Evolutionary conservation across 2,797 vertebrate genomes (phyloP).

Genomic region (Acipenser transmontanus): DNA sequence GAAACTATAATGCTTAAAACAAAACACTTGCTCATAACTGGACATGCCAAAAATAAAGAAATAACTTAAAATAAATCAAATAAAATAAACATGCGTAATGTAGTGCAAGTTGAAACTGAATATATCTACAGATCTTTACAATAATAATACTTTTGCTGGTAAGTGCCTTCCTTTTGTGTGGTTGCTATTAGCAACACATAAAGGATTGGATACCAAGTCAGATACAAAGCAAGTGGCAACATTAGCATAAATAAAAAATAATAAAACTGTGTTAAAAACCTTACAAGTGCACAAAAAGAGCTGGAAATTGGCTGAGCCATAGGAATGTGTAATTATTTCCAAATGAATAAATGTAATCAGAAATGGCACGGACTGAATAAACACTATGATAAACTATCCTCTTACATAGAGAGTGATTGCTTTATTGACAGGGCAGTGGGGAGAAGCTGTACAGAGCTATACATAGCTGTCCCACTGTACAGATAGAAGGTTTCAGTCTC

Average conservation of each 20-base stretch:
- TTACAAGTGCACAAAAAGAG: no score
- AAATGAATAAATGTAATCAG: background rate
- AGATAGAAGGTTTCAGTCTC: background rate
- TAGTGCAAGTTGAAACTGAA: no score
- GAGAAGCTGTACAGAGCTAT: background rate
- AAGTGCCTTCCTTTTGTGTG: slow-evolving; percentile 4
- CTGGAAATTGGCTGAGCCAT: no score
- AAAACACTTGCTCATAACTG: no score
- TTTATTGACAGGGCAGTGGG: slow-evolving; percentile 6
- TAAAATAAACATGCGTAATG: no score
- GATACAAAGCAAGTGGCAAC: background rate
- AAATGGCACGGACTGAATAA: background rate
- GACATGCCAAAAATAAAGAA: no score
- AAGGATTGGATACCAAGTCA: background rate
- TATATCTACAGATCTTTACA: no score
- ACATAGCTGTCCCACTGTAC: slow-evolving; percentile 8
- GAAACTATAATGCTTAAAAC: no score
- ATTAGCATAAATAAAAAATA: slow-evolving; percentile 13
- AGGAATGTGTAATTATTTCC: slow-evolving; percentile 4
- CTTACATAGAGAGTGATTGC: slow-evolving; percentile 6
- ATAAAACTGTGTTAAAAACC: no score
- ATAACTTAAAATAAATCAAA: no score
- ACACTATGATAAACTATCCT: background rate
- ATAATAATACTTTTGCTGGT: slow-evolving; percentile 16
- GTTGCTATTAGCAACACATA: background rate